phyloP scores from a whole-genome alignment of 2,888 invertebrate genomes.

The Sepioteuthis lessoniana region DNA sequence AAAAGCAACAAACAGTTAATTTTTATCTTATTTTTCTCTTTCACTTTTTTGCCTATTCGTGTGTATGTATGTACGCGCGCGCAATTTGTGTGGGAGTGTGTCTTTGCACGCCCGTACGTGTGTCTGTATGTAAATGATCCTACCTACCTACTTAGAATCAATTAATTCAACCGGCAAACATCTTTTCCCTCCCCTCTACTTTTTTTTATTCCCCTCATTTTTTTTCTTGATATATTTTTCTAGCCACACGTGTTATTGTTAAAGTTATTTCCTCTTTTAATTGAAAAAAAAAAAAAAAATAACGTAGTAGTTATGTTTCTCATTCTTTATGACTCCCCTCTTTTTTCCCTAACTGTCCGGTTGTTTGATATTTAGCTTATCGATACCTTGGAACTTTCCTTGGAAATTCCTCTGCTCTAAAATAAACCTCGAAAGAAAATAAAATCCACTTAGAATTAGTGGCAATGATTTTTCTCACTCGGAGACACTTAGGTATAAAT shows the following conservation, averaged over 20 bases:
- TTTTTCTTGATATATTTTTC: no score
- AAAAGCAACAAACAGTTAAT: background rate
- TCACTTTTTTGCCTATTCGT: background rate
- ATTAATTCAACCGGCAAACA: background rate
- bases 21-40: background rate
- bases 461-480: background rate
- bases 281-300: background rate
- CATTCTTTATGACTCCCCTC: background rate
- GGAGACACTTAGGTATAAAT: background rate
- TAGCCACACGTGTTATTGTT: background rate
- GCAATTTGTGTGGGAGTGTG: background rate
- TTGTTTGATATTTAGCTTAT: no score
- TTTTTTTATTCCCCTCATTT: background rate
- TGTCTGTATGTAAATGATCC: background rate
- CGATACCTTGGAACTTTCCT: background rate
- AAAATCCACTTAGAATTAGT: background rate
- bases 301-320: background rate
- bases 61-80: background rate
- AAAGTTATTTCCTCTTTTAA: background rate
- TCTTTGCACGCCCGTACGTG: background rate
- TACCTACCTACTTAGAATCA: background rate
- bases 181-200: background rate
- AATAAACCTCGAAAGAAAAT: background rate
- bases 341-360: no score
- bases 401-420: background rate